Base-by-base conservation (phyloP, 2,888 invertebrate genomes). In the Epirrhoe alternata region DNA sequence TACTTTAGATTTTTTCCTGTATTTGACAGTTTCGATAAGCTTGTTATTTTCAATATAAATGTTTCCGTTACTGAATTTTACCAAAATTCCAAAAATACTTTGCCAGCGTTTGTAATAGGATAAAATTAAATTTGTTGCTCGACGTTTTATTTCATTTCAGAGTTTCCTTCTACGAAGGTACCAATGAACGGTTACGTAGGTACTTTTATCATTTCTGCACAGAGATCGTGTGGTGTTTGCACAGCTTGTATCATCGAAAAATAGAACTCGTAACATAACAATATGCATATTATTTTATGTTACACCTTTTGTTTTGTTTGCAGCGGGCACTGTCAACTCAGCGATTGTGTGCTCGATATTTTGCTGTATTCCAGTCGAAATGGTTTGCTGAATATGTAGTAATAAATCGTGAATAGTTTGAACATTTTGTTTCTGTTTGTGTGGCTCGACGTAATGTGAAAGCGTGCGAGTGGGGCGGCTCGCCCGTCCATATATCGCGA, bases 321-420 rank as follows among this genome's bases (percentile, higher is more conserved):
- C 57, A 78, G 68, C 64, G 61, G 73, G 61, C 62, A 65, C 69
- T 79, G 78, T 77, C 76, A 76, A 78, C 75, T 78, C 75, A 75
- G 73, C 75, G 71, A 72, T 79, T 80, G 77, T 77, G 75, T 76
- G 72, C 71, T 77, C 77, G 73, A 78, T 80, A 78, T 78, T 80
- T 77, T 71, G 75, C 70, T 71, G 74, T 74, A 77, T 80, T 73
- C 76, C 77, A 73, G 73, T 72, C 67, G 70, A 74, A 80, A 82
- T 78, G 76, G 75, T 78, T 78, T 80, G 81, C 77, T 80, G 78
- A 78, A 84, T 80, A 79, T 57, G 65, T 78, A 78, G 82, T 80
- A 78, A 82, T 82, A 84, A 85, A 85, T 84, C 77, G 74, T 69
- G 73, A 78, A 81, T 84, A 86, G 84, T 83, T 85, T 77, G 78